Evolutionary conservation across 1,140 invertebrate species (phyloP).

Genomic region (Pogonomyrmex barbatus): DNA sequence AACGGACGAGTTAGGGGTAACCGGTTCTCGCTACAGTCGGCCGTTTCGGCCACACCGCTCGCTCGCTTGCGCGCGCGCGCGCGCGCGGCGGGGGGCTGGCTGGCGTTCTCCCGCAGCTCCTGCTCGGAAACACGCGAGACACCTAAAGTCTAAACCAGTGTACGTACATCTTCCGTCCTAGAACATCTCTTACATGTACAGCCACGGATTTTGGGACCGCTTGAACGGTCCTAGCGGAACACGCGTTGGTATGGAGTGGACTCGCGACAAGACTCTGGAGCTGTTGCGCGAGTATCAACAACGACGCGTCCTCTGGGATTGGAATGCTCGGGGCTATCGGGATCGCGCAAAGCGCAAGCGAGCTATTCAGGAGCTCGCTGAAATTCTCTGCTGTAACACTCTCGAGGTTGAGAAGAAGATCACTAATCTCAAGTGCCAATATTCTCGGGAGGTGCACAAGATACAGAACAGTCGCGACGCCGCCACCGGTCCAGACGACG

Average conservation of each 20-base stretch:
- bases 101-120: neutral
- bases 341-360: slow-evolving; percentile 84
- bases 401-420: slow-evolving; percentile 86
- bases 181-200: slow-evolving; percentile 61
- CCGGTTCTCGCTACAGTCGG: neutral
- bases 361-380: slow-evolving; percentile 85
- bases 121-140: neutral
- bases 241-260: slow-evolving; percentile 86
- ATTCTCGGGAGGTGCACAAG: slow-evolving; percentile 85
- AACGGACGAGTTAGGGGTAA: slow-evolving; percentile 30
- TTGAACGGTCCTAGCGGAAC: slow-evolving; percentile 54
- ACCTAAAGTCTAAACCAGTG: neutral
- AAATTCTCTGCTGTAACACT: slow-evolving; percentile 84
- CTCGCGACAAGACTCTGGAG: slow-evolving; percentile 84
- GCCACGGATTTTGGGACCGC: slow-evolving; percentile 64
- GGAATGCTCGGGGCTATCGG: slow-evolving; percentile 84
- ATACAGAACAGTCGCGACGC: slow-evolving; percentile 77
- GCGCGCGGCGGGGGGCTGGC: neutral
- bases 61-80: neutral
- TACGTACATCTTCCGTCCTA: neutral
- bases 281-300: slow-evolving; percentile 85
- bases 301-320: slow-evolving; percentile 85
- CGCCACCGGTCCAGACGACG: slow-evolving; percentile 72
- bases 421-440: slow-evolving; percentile 86
- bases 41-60: neutral